These are phyloP conservation scores for Aethes cnicana DNA, from an alignment of 2,888 invertebrate genomes.

Conservation along the genomic window DNA sequence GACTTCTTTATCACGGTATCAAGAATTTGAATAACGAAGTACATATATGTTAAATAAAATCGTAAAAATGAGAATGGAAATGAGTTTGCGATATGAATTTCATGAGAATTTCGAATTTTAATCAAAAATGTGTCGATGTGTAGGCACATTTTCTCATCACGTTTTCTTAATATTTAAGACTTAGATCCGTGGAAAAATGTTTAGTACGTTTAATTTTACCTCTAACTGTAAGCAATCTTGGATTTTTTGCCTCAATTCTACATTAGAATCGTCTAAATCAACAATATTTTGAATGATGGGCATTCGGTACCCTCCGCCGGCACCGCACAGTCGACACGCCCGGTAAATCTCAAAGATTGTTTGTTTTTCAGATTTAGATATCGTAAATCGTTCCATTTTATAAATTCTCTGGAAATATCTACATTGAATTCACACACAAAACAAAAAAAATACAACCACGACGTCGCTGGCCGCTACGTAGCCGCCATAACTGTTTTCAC, in stretches of 20 bases:
- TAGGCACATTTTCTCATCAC: background rate
- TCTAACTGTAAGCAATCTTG: conserved; percentile 73
- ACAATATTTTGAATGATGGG: conserved; percentile 72
- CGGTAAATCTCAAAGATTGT: conserved; percentile 72
- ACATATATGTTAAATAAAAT: no score
- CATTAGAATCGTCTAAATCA: conserved; percentile 51
- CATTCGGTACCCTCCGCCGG: conserved; percentile 78
- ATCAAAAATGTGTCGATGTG: background rate
- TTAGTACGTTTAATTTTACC: conserved; percentile 47
- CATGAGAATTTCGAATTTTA: no score
- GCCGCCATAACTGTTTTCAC: conserved; percentile 11
- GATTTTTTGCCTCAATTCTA: conserved; percentile 69
- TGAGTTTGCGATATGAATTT: no score
- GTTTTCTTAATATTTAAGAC: background rate
- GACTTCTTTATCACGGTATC: no score
- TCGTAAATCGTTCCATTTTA: conserved; percentile 57
- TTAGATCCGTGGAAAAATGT: background rate
- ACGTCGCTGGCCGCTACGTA: conserved; percentile 41
- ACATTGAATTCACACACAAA: conserved; percentile 20
- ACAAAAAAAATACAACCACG: conserved; percentile 31
- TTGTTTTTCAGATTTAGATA: conserved; percentile 56
- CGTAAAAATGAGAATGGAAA: background rate
- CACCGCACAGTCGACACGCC: conserved; percentile 75
- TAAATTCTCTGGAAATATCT: conserved; percentile 40
- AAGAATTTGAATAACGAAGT: no score